phyloP scores from a whole-genome alignment of 2,888 invertebrate genomes.

The Standfussiana lucernea region DNA sequence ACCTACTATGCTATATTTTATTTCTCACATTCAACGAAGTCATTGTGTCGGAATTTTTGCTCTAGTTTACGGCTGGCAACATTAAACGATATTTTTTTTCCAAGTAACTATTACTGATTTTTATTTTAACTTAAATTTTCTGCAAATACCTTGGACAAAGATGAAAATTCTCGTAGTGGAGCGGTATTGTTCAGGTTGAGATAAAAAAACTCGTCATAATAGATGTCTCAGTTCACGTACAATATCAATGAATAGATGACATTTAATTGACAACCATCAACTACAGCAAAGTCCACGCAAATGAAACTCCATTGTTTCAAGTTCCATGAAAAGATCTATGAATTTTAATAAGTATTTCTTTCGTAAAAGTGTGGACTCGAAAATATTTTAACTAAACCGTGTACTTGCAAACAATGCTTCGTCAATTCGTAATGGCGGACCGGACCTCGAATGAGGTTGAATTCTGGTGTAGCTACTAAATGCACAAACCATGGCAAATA shows the following conservation, averaged over 20 bases:
- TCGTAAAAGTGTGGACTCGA: not conserved
- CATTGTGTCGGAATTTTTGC: conserved; percentile 9
- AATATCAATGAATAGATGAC: conserved; percentile 10
- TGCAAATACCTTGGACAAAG: not conserved
- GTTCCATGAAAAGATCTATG: not conserved
- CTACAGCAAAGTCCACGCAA: not conserved
- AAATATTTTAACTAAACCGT: not conserved
- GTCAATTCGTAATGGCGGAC: not conserved
- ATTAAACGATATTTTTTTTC: not conserved
- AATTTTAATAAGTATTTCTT: not conserved
- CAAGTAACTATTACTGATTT: not conserved
- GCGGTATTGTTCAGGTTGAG: not conserved
- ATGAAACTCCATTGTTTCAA: conserved; percentile 6
- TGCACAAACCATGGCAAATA: not conserved
- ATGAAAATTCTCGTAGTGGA: not conserved
- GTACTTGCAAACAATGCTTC: not conserved
- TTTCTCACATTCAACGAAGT: conserved; percentile 11
- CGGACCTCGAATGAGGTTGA: not conserved
- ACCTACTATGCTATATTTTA: not conserved
- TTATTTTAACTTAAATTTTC: not conserved
- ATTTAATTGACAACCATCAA: conserved; percentile 12
- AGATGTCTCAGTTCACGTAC: not conserved
- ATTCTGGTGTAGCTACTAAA: not conserved
- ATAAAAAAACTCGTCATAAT: conserved; percentile 22
- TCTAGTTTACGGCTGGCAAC: not conserved